Evolutionary conservation across 2,797 vertebrate genomes (phyloP).

Genomic region (Hydrophis major): DNA sequence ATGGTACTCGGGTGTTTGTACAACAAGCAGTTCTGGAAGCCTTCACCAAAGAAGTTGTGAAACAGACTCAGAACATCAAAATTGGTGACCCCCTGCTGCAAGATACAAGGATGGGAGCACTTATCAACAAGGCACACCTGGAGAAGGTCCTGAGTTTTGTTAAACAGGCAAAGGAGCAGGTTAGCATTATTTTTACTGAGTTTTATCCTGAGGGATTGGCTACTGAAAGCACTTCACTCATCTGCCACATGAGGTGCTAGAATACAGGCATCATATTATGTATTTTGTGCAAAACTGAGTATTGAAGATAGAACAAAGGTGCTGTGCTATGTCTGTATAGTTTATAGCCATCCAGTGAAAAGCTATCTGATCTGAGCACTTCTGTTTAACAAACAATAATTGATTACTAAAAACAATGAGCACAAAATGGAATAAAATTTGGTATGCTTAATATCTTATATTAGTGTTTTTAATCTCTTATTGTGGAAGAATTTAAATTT

Average conservation of each 20-base stretch:
- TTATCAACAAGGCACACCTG: slow-evolving; percentile 88
- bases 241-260: too few species aligned
- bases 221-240: neutral
- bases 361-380: neutral
- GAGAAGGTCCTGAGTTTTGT: slow-evolving; percentile 88
- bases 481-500: neutral
- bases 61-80: slow-evolving; percentile 84
- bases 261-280: neutral
- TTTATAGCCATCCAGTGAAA: neutral
- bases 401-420: neutral
- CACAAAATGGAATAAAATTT: neutral
- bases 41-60: slow-evolving; percentile 88
- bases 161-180: slow-evolving; percentile 85
- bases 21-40: slow-evolving; percentile 85
- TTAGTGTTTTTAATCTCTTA: neutral
- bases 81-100: slow-evolving; percentile 88
- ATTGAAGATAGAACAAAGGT: neutral
- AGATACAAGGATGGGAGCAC: slow-evolving; percentile 89
- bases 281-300: neutral
- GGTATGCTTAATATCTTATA: neutral
- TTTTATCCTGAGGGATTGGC: neutral
- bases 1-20: slow-evolving; percentile 93
- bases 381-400: neutral
- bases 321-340: neutral
- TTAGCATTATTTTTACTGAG: slow-evolving; percentile 50